Evolutionary conservation across 2,888 invertebrate genomes (phyloP).

Genomic region (Oasisia sp.): DNA sequence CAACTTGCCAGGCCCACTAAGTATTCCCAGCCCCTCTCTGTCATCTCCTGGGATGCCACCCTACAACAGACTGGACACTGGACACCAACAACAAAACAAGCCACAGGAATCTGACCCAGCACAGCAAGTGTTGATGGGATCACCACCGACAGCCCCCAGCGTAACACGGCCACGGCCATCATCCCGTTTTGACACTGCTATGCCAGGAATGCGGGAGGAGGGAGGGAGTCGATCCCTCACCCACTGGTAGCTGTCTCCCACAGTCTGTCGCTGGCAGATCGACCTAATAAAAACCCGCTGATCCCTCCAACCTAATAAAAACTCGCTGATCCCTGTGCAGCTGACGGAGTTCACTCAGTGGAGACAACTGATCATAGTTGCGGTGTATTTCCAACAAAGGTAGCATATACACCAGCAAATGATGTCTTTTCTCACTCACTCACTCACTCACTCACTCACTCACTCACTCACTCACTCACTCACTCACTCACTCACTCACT

Average conservation of each 20-base stretch:
- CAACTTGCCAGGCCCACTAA: too few species aligned
- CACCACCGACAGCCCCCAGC: not conserved
- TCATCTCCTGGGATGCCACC: not conserved
- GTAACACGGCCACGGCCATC: not conserved
- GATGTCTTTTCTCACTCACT: not conserved
- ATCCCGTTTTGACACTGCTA: not conserved
- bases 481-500: not conserved
- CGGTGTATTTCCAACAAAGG: not conserved
- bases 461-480: not conserved
- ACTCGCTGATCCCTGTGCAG: not conserved
- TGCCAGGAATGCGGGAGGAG: slow-evolving; percentile 10
- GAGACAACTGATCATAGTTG: not conserved
- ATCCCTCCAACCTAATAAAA: too few species aligned
- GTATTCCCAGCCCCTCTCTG: not conserved
- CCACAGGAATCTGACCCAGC: not conserved
- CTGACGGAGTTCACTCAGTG: not conserved
- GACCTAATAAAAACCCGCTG: not conserved
- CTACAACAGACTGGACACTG: not conserved
- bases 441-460: not conserved
- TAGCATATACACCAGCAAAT: not conserved
- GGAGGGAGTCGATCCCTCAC: not conserved
- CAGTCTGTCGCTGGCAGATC: not conserved
- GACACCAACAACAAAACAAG: slow-evolving; percentile 5
- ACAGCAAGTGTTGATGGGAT: not conserved
- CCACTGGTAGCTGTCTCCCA: not conserved